Conservation (phyloP, 2,888 invertebrate genomes). For the Heliothis peltigera region DNA sequence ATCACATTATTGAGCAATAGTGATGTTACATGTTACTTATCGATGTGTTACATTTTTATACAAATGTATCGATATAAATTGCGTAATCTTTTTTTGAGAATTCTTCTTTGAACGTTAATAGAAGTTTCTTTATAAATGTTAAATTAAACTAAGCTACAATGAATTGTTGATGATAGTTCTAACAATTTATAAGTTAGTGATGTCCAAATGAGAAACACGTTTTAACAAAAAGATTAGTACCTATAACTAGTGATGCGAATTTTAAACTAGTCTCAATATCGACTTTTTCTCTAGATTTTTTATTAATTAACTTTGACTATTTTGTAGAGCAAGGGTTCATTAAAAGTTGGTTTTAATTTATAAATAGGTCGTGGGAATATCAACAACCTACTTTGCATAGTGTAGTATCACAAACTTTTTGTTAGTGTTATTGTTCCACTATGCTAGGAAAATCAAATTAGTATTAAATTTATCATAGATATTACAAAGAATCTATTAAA, state of each 20-base stretch:
- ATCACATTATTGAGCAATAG: conserved; percentile 72
- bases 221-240: conserved; percentile 4
- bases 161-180: neutral
- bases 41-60: conserved; percentile 14
- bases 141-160: neutral
- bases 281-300: neutral
- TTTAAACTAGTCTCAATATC: conserved; percentile 18
- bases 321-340: conserved; percentile 12
- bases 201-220: conserved; percentile 2
- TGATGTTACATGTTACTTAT: conserved; percentile 46
- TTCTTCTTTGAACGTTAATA: neutral
- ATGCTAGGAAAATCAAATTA: too few species aligned
- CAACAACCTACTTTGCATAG: neutral
- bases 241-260: conserved; percentile 8
- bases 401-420: neutral
- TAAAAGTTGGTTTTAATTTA: conserved; percentile 20
- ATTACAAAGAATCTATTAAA: neutral
- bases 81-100: neutral
- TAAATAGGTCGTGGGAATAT: conserved; percentile 15
- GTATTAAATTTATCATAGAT: too few species aligned
- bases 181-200: neutral
- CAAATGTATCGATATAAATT: neutral
- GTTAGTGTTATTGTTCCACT: neutral
- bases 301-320: conserved; percentile 6
- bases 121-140: neutral